These are phyloP conservation scores for Tamias sibiricus DNA, from an alignment of 2,113 vertebrate genomes.

Conservation along the genomic window DNA sequence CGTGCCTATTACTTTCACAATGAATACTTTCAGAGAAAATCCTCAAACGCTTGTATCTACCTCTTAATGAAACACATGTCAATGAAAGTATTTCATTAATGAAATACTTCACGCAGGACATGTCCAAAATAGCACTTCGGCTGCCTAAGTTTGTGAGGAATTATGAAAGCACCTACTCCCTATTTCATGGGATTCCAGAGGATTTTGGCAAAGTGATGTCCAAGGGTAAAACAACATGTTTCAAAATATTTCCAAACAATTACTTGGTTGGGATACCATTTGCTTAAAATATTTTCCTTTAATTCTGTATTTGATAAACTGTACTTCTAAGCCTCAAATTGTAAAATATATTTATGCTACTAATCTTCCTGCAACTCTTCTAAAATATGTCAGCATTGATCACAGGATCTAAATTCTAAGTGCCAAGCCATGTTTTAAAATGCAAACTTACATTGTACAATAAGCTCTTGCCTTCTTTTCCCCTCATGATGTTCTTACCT, in stretches of 20 bases:
- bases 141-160: neutral
- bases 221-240: neutral
- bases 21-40: neutral
- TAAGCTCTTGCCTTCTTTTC: neutral
- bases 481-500: neutral
- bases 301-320: neutral
- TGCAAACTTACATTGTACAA: neutral
- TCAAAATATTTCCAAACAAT: neutral
- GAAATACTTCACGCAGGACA: neutral
- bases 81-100: neutral
- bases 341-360: neutral
- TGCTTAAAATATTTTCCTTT: conserved; percentile 29
- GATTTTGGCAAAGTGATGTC: conserved; percentile 41
- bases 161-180: neutral
- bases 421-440: conserved; percentile 45
- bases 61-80: neutral
- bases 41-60: neutral
- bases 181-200: neutral
- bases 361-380: conserved; percentile 24
- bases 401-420: neutral
- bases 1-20: neutral
- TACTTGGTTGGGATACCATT: neutral
- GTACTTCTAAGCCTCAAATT: neutral
- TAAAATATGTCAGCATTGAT: neutral
- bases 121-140: neutral